Evolutionary conservation across 2,113 vertebrate species (phyloP).

Genomic region (Macrotis lagotis): DNA sequence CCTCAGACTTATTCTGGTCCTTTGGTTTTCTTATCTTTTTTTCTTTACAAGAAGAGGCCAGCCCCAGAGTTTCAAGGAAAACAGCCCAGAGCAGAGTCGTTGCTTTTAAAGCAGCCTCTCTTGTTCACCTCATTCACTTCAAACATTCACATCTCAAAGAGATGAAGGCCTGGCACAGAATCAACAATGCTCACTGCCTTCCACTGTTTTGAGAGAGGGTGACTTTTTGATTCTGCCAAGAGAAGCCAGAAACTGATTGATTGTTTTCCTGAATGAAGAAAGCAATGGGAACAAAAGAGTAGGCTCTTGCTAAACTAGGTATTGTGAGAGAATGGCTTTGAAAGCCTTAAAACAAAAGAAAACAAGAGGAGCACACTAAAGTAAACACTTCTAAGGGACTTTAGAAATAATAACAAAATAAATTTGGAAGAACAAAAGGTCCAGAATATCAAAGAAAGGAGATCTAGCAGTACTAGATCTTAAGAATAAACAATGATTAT

Average conservation of each 20-base stretch:
- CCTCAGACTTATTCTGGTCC: neutral
- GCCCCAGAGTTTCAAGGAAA: constrained; percentile 64
- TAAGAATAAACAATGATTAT: neutral
- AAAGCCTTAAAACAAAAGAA: constrained; percentile 72
- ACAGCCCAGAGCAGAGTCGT: constrained; percentile 25
- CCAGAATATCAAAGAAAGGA: neutral
- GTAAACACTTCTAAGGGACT: constrained; percentile 51
- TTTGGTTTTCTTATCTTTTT: constrained; percentile 23
- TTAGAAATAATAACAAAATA: neutral
- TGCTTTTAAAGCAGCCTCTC: constrained; percentile 74
- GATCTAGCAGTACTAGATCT: neutral
- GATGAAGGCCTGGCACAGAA: constrained; percentile 54
- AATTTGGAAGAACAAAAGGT: neutral
- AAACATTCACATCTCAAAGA: constrained; percentile 72
- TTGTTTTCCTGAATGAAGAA: constrained; percentile 66
- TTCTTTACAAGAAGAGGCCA: constrained; percentile 3
- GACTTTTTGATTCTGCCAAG: constrained; percentile 66
- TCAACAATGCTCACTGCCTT: constrained; percentile 43
- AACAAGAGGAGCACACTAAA: constrained; percentile 59
- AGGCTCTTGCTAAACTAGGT: constrained; percentile 51
- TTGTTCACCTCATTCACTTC: constrained; percentile 72
- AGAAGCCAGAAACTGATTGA: constrained; percentile 70
- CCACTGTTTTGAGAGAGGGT: constrained; percentile 22
- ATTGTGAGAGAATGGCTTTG: constrained; percentile 61
- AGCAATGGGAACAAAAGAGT: constrained; percentile 54